Percentiles rank a stretch among this genome's conserved stretches.
phyloP scores from a whole-genome alignment of 2,113 vertebrate species.

The Chloebia gouldiae region DNA sequence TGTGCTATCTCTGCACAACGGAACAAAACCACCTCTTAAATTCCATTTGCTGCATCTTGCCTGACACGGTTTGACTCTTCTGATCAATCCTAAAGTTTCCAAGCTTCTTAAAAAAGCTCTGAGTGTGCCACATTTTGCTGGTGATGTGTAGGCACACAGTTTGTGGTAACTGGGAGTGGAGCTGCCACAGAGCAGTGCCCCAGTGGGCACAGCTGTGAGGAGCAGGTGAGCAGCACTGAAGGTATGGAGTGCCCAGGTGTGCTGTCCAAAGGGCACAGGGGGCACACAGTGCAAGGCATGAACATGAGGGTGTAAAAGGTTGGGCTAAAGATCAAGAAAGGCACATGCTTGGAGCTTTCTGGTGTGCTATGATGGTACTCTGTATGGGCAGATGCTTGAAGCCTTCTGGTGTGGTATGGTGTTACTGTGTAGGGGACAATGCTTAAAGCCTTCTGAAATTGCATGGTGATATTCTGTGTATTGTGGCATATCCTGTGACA shows the following conservation, averaged over 20 bases:
- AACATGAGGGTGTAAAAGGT: neutral
- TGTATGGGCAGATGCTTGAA: neutral
- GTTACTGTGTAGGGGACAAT: too few relatives aligned
- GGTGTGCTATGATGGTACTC: neutral
- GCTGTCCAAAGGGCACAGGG: neutral
- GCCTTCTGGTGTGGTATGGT: too few relatives aligned
- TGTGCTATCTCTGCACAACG: too few relatives aligned
- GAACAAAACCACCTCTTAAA: neutral
- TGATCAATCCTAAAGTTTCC: neutral
- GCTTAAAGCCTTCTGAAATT: neutral
- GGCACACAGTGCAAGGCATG: neutral
- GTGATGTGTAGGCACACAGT: neutral
- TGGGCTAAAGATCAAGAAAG: neutral
- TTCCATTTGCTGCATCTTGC: neutral
- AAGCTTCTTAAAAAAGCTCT: neutral
- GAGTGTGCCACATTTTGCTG: neutral
- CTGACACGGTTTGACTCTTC: neutral
- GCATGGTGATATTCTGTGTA: neutral
- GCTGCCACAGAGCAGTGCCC: neutral
- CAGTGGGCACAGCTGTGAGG: neutral
- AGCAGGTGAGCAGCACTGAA: neutral
- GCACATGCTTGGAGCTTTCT: too few relatives aligned
- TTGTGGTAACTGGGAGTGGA: neutral
- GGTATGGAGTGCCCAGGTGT: neutral
- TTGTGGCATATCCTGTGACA: neutral